Evolutionary conservation across 1,140 invertebrate species (phyloP).

Genomic region (Drosophila rufa): DNA sequence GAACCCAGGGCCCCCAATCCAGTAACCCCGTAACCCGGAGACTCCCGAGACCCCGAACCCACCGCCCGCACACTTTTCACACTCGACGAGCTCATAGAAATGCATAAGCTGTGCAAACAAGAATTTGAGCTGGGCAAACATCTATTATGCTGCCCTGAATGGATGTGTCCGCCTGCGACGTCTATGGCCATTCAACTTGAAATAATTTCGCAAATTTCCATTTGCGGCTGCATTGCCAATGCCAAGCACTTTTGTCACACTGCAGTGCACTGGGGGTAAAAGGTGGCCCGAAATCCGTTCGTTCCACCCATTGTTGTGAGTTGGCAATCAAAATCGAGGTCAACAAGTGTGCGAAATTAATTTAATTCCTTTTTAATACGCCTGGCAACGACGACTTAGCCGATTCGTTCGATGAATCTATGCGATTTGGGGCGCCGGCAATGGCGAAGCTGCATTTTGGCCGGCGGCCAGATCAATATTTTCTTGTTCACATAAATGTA

Average conservation of each 20-base stretch:
- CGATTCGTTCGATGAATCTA: constrained; percentile 10
- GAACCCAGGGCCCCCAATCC: constrained; percentile 45
- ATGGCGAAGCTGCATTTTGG: constrained; percentile 25
- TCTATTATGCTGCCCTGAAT: constrained; percentile 70
- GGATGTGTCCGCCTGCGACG: constrained; percentile 36
- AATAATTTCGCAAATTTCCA: constrained; percentile 74
- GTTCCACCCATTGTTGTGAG: constrained; percentile 23
- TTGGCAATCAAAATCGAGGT: constrained; percentile 45
- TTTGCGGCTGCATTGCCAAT: constrained; percentile 55
- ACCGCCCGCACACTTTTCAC: constrained; percentile 37
- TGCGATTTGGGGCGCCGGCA: constrained; percentile 8
- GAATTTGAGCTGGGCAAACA: constrained; percentile 64
- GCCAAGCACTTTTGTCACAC: constrained; percentile 8
- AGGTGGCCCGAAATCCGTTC: constrained; percentile 6
- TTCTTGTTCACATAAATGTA: constrained; percentile 42
- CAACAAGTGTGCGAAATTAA: constrained; percentile 61
- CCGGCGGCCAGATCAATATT: constrained; percentile 50
- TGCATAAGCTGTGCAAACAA: constrained; percentile 63
- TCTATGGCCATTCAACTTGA: constrained; percentile 70
- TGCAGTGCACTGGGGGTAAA: constrained; percentile 27
- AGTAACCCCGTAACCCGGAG: constrained; percentile 1
- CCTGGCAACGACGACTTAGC: constrained; percentile 23
- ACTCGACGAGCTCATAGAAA: constrained; percentile 43
- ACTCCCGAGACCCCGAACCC: neutral
- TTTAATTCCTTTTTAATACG: constrained; percentile 52